Evolutionary conservation across 2,888 invertebrate species (phyloP).

Genomic region (Tryphoninae sp.): DNA sequence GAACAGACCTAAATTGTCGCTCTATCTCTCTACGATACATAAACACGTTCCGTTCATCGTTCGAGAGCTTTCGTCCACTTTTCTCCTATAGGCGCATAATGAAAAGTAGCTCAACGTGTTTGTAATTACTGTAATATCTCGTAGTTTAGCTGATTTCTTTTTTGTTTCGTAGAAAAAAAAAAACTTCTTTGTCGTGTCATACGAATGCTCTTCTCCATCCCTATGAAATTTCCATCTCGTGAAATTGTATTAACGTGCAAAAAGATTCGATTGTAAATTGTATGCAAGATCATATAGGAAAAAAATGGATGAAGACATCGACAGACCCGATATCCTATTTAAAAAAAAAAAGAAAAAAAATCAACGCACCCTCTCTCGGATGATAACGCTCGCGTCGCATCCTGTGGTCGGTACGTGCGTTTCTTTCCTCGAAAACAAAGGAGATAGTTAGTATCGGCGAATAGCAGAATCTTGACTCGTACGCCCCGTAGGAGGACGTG

Average conservation of each 20-base stretch:
- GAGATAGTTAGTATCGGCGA: slow-evolving; percentile 29
- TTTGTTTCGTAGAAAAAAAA: slow-evolving; percentile 2
- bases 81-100: background rate
- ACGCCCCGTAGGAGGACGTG: slow-evolving; percentile 57
- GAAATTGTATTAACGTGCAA: slow-evolving; percentile 5
- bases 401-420: slow-evolving; percentile 14
- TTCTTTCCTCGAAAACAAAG: background rate
- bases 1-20: slow-evolving; percentile 38
- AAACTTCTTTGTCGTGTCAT: background rate
- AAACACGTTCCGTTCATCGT: slow-evolving; percentile 1
- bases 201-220: slow-evolving; percentile 14
- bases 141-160: slow-evolving; percentile 31
- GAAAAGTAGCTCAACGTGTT: slow-evolving; percentile 8
- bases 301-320: slow-evolving; percentile 45
- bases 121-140: background rate
- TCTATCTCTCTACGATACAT: background rate
- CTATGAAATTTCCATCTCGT: background rate
- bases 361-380: slow-evolving; percentile 3
- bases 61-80: slow-evolving; percentile 38
- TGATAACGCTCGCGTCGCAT: slow-evolving; percentile 22
- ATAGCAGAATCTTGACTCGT: slow-evolving; percentile 65
- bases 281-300: slow-evolving; percentile 25
- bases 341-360: background rate
- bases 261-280: slow-evolving; percentile 4
- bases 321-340: slow-evolving; percentile 2